A percentile compares a stretch with the other conserved stretches of the same genome.
Conservation (phyloP, 2,797 vertebrate genomes). For the Okamejei kenojei region DNA sequence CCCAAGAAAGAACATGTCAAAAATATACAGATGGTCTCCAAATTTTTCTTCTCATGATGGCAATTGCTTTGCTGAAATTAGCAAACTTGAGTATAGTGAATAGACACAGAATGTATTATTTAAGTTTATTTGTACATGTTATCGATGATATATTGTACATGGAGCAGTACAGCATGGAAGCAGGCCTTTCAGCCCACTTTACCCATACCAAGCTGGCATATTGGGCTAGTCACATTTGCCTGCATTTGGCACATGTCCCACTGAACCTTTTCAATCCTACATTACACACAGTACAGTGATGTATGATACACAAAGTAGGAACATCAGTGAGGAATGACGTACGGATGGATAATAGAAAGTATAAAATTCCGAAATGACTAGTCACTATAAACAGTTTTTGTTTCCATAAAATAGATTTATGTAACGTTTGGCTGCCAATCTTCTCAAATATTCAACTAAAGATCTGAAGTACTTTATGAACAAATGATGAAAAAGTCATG, state of each 20-base stretch:
- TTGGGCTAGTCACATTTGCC: too few relatives aligned
- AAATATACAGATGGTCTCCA: neutral
- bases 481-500: neutral
- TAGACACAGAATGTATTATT: neutral
- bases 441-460: neutral
- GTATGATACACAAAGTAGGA: neutral
- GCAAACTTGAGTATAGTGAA: neutral
- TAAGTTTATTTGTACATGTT: neutral
- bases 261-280: neutral
- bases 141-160: neutral
- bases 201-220: too few relatives aligned
- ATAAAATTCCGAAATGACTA: neutral
- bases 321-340: neutral
- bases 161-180: too few relatives aligned
- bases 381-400: neutral
- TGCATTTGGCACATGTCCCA: too few relatives aligned
- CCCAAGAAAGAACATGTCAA: neutral
- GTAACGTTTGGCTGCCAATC: neutral
- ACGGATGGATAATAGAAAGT: neutral
- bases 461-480: neutral
- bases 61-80: neutral
- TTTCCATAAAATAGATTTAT: neutral
- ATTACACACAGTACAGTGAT: neutral
- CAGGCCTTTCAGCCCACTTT: too few relatives aligned
- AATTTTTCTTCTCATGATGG: neutral